Conservation (phyloP, 2,888 invertebrate genomes). For the Hyposoter didymator region DNA sequence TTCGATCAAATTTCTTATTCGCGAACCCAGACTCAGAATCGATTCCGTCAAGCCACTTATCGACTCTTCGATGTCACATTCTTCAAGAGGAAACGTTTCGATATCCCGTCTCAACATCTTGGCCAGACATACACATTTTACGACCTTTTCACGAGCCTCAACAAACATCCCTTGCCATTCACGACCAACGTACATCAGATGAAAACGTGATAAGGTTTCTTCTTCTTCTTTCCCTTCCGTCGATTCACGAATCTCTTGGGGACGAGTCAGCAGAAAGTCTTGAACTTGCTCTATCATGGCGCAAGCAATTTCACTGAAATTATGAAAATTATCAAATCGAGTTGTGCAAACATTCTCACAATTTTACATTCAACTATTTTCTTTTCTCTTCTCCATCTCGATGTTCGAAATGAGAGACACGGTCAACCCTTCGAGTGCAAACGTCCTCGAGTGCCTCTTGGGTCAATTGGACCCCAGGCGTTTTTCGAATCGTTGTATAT, state of each 20-base stretch:
- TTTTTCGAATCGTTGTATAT: no score
- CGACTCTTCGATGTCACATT: constrained; percentile 87
- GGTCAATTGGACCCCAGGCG: no score
- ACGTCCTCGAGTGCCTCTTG: no score
- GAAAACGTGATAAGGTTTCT: constrained; percentile 83
- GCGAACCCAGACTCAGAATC: constrained; percentile 86
- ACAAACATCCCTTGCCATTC: constrained; percentile 92
- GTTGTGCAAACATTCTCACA: not conserved
- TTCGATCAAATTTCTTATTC: constrained; percentile 86
- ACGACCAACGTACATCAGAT: constrained; percentile 89
- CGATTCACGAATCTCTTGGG: constrained; percentile 78
- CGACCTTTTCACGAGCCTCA: constrained; percentile 91
- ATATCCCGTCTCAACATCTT: constrained; percentile 90
- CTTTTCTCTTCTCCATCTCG: not conserved
- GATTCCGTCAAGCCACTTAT: constrained; percentile 86
- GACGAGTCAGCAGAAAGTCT: constrained; percentile 84
- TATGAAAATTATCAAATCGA: not conserved
- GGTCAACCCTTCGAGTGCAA: no score
- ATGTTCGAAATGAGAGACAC: not conserved
- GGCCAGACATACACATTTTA: constrained; percentile 93
- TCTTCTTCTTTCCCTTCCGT: constrained; percentile 70
- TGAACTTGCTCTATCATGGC: constrained; percentile 85
- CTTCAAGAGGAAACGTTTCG: constrained; percentile 85
- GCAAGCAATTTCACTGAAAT: constrained; percentile 85
- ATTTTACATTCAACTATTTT: not conserved